A percentile compares a stretch with the other conserved stretches of the same genome.
Conservation (phyloP, 2,888 invertebrate species). For the Taphrorychus bicolor region DNA sequence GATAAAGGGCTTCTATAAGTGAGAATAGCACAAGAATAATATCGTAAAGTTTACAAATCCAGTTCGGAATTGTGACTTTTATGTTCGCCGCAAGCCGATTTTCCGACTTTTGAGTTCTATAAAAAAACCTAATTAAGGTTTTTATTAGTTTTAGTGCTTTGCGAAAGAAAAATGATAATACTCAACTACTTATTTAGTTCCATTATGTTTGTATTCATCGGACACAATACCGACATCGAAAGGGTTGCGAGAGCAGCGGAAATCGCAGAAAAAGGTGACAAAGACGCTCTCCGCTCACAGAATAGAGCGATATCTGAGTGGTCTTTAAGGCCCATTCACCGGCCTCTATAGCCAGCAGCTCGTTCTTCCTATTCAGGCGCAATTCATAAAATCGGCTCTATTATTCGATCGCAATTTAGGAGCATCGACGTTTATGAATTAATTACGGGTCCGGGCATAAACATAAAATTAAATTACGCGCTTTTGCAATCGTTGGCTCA, state of each 20-base stretch:
- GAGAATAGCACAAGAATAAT: conserved; percentile 60
- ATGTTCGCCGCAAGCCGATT: conserved; percentile 61
- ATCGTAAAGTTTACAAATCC: conserved; percentile 63
- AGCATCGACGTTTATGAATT: neutral
- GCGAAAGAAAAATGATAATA: too few species aligned
- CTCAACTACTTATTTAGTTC: too few species aligned
- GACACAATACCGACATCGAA: conserved; percentile 54
- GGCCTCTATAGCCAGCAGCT: conserved; percentile 47
- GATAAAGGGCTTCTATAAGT: conserved; percentile 38
- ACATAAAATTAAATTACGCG: neutral
- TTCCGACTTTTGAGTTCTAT: conserved; percentile 56
- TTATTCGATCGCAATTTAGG: conserved; percentile 37
- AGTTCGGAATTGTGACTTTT: conserved; percentile 63
- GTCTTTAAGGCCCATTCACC: conserved; percentile 56
- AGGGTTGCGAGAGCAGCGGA: conserved; percentile 58
- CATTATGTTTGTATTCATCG: conserved; percentile 53
- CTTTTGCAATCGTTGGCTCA: neutral
- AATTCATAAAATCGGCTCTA: conserved; percentile 55
- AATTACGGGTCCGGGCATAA: neutral
- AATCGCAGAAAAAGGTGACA: conserved; percentile 56
- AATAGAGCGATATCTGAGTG: conserved; percentile 56
- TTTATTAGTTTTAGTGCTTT: too few species aligned
- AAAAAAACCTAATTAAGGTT: too few species aligned
- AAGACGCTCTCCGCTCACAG: conserved; percentile 51
- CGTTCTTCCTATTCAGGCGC: conserved; percentile 51